Percentiles rank a stretch among this genome's conserved stretches.
phyloP scores from a whole-genome alignment of 2,113 vertebrate species.

The Lepisosteus osseus region DNA sequence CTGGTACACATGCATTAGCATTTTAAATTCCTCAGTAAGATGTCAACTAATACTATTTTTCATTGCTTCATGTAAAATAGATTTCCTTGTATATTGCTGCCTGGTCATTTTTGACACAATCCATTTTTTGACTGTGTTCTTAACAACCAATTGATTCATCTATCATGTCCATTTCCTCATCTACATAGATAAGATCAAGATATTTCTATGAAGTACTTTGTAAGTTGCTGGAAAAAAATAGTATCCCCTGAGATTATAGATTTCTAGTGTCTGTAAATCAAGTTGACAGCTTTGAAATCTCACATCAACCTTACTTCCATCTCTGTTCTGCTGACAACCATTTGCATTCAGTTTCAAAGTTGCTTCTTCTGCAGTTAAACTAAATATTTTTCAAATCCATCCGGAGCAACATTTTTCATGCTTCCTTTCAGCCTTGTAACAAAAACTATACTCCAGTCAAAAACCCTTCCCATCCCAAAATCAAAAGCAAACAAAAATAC shows the following conservation, averaged over 20 bases:
- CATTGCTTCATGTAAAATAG: too few relatives aligned
- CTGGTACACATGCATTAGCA: too few relatives aligned
- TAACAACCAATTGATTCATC: not conserved
- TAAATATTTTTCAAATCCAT: not conserved
- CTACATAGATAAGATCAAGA: not conserved
- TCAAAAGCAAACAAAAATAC: too few relatives aligned
- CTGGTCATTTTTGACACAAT: not conserved
- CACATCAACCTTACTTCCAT: not conserved
- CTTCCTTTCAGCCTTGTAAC: not conserved
- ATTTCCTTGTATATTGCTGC: too few relatives aligned
- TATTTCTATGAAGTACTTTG: not conserved
- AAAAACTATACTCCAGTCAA: too few relatives aligned
- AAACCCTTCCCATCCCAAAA: too few relatives aligned
- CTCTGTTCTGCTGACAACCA: not conserved
- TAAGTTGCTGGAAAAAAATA: not conserved
- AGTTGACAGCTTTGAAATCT: not conserved
- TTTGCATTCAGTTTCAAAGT: not conserved
- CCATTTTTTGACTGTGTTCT: not conserved
- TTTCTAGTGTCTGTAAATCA: constrained; percentile 3
- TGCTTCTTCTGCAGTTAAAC: not conserved
- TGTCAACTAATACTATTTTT: too few relatives aligned
- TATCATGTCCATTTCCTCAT: constrained; percentile 1
- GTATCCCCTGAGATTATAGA: not conserved
- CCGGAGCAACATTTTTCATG: not conserved
- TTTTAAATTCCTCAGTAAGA: too few relatives aligned